A percentile compares a stretch with the other conserved stretches of the same genome.
These are phyloP conservation scores for Oreochromis spilurus DNA, from an alignment of 2,113 vertebrate genomes.

Conservation along the genomic window DNA sequence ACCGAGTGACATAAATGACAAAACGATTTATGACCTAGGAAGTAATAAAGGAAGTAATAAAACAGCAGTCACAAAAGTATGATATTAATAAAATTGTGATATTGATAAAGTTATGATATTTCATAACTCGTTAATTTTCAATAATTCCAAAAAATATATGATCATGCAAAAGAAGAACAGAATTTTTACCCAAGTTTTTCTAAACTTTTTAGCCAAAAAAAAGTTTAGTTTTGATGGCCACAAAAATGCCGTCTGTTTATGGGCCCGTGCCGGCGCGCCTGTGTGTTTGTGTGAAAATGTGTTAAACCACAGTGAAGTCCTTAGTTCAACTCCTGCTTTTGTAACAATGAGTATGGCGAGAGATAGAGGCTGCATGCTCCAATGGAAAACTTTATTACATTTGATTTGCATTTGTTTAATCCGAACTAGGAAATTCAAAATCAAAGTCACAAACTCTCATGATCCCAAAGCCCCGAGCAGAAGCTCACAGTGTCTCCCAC, in stretches of 20 bases:
- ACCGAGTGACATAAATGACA: too few relatives aligned
- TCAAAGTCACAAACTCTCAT: not conserved
- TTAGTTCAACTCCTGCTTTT: fast-evolving
- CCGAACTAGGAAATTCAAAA: not conserved
- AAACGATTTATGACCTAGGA: too few relatives aligned
- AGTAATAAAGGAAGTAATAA: too few relatives aligned
- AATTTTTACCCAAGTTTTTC: too few relatives aligned
- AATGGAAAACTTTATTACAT: not conserved
- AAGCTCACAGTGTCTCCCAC: not conserved
- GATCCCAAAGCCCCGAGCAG: fast-evolving
- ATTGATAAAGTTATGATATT: too few relatives aligned
- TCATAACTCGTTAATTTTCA: too few relatives aligned
- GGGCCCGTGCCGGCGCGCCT: too few relatives aligned
- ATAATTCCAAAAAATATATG: too few relatives aligned
- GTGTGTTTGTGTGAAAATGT: not conserved
- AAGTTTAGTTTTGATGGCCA: not conserved
- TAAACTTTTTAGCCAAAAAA: not conserved
- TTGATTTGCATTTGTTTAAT: not conserved
- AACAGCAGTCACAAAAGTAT: too few relatives aligned
- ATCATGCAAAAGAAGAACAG: too few relatives aligned
- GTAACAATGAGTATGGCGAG: not conserved
- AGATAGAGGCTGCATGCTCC: fast-evolving
- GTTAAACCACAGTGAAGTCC: fast-evolving
- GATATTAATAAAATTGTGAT: too few relatives aligned
- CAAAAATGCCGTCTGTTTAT: not conserved